Evolutionary conservation across 2,113 vertebrate species (phyloP).

Genomic region (Pteruthius melanotis): DNA sequence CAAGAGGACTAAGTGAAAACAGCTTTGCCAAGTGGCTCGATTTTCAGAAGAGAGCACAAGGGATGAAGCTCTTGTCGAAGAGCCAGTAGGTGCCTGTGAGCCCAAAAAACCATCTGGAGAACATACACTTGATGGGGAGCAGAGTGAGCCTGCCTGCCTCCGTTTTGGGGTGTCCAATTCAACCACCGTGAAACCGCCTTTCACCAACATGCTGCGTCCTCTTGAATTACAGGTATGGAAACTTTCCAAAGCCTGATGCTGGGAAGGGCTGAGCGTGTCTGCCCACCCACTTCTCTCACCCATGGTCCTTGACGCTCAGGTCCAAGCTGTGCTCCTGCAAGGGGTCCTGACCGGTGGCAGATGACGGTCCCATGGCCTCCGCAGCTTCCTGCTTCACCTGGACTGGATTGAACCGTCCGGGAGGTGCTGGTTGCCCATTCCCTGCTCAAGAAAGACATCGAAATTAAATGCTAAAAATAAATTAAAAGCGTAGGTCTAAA

Average conservation of each 20-base stretch:
- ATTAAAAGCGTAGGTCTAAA: not conserved
- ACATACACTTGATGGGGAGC: not conserved
- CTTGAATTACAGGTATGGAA: not conserved
- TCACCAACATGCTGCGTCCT: not conserved
- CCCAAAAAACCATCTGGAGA: not conserved
- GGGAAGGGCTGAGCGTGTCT: not conserved
- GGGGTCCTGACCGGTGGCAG: slow-evolving; percentile 76
- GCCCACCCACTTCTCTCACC: slow-evolving; percentile 70
- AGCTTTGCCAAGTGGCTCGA: not conserved
- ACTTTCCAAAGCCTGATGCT: not conserved
- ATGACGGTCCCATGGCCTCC: slow-evolving; percentile 62
- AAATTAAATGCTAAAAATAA: not conserved
- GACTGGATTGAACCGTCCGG: slow-evolving; percentile 82
- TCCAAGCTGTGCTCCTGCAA: slow-evolving; percentile 92
- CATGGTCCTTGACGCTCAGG: slow-evolving; percentile 90
- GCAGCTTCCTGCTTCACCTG: slow-evolving; percentile 86
- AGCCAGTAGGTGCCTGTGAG: not conserved
- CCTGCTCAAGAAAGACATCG: slow-evolving; percentile 68
- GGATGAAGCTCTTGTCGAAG: not conserved
- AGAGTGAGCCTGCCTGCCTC: not conserved
- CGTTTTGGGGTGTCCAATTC: not conserved
- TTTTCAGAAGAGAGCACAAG: not conserved
- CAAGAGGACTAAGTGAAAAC: not conserved
- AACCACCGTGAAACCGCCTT: not conserved
- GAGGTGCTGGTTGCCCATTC: slow-evolving; percentile 79